Evolutionary conservation across 2,113 vertebrate genomes (phyloP), one percentile per base, ranked within the genome.

Genomic region (Trachemys scripta): DNA sequence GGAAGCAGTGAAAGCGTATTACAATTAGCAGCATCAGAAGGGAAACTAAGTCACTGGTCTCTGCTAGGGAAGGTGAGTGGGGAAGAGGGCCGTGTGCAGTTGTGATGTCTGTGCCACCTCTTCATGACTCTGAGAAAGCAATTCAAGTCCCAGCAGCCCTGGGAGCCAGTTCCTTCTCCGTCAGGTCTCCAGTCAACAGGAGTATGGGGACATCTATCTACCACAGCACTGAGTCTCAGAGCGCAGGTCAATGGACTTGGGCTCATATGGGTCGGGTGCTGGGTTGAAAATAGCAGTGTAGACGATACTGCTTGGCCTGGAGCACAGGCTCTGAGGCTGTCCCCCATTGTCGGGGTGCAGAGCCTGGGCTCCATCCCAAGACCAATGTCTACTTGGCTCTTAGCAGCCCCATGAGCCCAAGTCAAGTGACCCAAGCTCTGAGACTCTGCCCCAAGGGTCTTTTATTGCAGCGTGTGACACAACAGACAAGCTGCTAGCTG

Each of bases 1-100:
- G 27, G 57, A 57, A 80, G 2, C 1, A 45, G 4, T 8, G 17
- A 62, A 56, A 78, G 29, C 0, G 0, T 42, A 35, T 31, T 72
- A 81, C 42, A 50, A 42, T 50, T 84, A 80, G 49, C 22, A 38
- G 31, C 29, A 35, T 45, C 81, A 7, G 19, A 57, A 20, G 19
- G 65, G 35, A 42, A 57, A 72, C 49, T 35, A 69, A 80, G 56
- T 24, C 38, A 45, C 35, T 25, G 20, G 38, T 45, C 19, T 38
- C n/a, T 84, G 50, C 59, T 27, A n/a, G 8, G 75, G 42, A 31
- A 8, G 22, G 10, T 14, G 45, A 82, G 50, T 27, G 6, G 3
- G 49, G 1, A 9, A 45, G 85, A 56, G 42, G 22, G 72, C 25
- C 31, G 27, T 49, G n/a, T 7, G 19, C 25, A 50, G 24, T 49